phyloP scores from a whole-genome alignment of 2,113 vertebrate species.

The Plecturocebus donacophilus region DNA sequence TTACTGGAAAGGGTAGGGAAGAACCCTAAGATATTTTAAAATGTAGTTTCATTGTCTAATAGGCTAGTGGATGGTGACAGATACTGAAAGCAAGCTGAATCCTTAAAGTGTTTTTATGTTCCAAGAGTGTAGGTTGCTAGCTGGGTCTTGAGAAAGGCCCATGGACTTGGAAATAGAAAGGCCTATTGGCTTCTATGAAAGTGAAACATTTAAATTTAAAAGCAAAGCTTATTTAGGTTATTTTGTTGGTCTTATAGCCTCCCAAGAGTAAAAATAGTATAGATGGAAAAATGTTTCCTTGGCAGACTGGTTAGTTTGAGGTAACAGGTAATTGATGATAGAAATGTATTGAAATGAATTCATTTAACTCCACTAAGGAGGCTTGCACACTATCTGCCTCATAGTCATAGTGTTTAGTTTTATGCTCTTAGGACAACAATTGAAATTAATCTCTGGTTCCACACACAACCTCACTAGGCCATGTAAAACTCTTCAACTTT shows the following conservation, averaged over 20 bases:
- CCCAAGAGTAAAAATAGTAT: background rate
- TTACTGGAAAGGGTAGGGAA: background rate
- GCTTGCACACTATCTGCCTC: background rate
- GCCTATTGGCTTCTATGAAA: slow-evolving; percentile 88
- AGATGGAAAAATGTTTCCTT: background rate
- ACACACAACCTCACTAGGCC: background rate
- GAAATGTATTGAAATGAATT: slow-evolving; percentile 13
- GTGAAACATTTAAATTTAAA: slow-evolving; percentile 74
- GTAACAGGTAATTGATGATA: background rate
- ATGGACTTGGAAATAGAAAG: background rate
- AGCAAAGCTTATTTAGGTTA: background rate
- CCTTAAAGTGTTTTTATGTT: background rate
- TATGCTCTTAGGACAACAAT: background rate
- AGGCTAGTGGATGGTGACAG: background rate
- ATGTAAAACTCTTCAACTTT: slow-evolving; percentile 1
- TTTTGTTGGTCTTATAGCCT: slow-evolving; percentile 4
- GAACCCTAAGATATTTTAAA: background rate
- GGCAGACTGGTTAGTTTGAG: background rate
- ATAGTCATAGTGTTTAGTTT: background rate
- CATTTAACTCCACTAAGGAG: background rate
- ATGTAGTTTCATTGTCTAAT: background rate
- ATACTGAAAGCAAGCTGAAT: background rate
- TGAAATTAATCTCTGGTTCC: slow-evolving; percentile 1
- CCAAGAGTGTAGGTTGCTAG: background rate
- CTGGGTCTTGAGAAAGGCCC: background rate